phyloP scores from a whole-genome alignment of 2,113 vertebrate species.

The Acinonyx jubatus region DNA sequence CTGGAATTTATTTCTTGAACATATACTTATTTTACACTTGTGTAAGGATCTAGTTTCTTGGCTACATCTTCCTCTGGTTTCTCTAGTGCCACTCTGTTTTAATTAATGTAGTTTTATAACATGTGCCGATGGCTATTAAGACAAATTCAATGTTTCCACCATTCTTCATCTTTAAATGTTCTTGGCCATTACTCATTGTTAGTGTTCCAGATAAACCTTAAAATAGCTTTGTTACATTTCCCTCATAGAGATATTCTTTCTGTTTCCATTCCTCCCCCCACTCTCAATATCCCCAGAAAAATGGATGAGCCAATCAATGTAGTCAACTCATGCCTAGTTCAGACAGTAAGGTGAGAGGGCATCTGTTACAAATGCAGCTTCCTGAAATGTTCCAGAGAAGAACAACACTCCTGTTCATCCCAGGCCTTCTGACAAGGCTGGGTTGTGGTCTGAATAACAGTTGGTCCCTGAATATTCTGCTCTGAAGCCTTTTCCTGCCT shows the following conservation, averaged over 20 bases:
- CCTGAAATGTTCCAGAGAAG: not conserved
- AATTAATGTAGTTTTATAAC: slow-evolving; percentile 11
- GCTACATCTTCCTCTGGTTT: not conserved
- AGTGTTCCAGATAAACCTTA: not conserved
- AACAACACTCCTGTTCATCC: slow-evolving; percentile 21
- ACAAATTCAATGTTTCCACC: not conserved
- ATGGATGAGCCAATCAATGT: not conserved
- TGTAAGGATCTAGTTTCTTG: not conserved
- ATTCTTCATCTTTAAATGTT: not conserved
- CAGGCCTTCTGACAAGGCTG: not conserved
- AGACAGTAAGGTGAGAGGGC: not conserved
- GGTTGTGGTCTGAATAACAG: slow-evolving; percentile 32
- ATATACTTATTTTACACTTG: not conserved
- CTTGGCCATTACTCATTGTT: not conserved
- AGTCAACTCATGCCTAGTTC: not conserved
- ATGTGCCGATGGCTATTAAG: not conserved
- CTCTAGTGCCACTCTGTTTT: not conserved
- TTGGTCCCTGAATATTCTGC: slow-evolving; percentile 32
- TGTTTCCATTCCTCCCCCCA: not conserved
- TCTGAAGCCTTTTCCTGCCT: slow-evolving; percentile 22
- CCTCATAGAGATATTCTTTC: not conserved
- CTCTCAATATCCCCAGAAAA: not conserved
- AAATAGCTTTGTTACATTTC: slow-evolving; percentile 4
- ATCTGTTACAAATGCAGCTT: slow-evolving; percentile 28
- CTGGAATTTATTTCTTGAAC: not conserved